Conservation (phyloP, 2,113 vertebrate species). For the Neoarius graeffei region DNA sequence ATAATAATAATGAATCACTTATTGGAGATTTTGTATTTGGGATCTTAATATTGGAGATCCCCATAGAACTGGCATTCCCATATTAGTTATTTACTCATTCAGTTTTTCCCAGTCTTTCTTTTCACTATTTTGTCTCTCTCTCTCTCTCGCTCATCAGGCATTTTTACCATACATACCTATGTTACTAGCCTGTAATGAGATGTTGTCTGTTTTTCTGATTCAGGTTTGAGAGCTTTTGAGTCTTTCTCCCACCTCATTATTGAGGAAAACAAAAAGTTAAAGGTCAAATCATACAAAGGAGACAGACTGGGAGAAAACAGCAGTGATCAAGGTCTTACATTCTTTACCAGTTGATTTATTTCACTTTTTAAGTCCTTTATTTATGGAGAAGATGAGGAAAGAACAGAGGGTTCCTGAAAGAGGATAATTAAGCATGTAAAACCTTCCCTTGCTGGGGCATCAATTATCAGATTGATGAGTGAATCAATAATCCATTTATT, state of each 20-base stretch:
- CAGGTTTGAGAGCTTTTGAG: not conserved
- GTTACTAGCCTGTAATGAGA: not conserved
- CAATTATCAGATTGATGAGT: not conserved
- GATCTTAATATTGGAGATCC: not conserved
- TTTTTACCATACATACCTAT: not conserved
- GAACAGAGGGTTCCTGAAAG: not conserved
- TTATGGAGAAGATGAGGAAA: not conserved
- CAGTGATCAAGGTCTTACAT: not conserved
- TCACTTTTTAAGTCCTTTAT: not conserved
- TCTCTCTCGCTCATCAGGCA: not conserved
- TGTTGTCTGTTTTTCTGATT: not conserved
- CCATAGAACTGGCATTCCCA: not conserved
- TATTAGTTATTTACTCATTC: not conserved
- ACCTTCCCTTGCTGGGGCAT: not conserved
- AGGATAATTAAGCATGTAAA: not conserved
- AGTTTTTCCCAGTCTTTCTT: not conserved
- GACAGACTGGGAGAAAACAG: not conserved
- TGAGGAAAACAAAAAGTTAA: conserved; percentile 6
- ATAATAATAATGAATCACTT: no score
- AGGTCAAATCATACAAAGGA: not conserved
- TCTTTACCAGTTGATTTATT: conserved; percentile 6
- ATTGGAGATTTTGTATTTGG: no score
- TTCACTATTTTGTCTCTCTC: not conserved
- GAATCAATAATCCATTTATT: not conserved
- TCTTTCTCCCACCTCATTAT: not conserved